Percentiles rank a stretch among this genome's conserved stretches.
Conservation (phyloP, 2,113 vertebrate species). For the Alouatta palliata region DNA sequence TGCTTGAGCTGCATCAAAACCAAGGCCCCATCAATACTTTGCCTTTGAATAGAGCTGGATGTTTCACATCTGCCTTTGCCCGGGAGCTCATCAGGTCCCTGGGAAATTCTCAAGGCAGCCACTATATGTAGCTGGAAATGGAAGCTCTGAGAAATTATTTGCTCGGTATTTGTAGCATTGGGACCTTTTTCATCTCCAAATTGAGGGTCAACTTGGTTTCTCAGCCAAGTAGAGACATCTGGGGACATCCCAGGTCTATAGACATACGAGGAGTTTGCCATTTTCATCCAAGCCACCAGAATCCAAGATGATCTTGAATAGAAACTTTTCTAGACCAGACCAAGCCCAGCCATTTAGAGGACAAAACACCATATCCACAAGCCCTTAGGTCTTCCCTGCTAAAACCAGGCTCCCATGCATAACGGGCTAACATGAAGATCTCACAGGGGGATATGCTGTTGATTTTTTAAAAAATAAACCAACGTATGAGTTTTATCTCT, state of each 20-base stretch:
- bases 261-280: not conserved
- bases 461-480: constrained; percentile 70
- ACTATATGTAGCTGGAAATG: not conserved
- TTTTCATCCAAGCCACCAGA: not conserved
- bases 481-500: constrained; percentile 75
- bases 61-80: not conserved
- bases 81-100: not conserved
- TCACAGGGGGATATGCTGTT: constrained; percentile 56
- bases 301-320: not conserved
- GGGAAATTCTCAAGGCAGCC: not conserved
- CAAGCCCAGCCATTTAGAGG: not conserved
- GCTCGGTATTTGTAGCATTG: not conserved
- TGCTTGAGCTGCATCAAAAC: not conserved
- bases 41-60: not conserved
- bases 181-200: not conserved
- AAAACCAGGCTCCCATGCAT: constrained; percentile 30
- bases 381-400: not conserved
- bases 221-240: not conserved
- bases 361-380: not conserved
- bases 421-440: constrained; percentile 24
- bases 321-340: not conserved
- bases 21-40: not conserved
- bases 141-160: not conserved
- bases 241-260: not conserved
- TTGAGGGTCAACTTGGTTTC: not conserved